A percentile compares a stretch with the other conserved stretches of the same genome.
Evolutionary conservation across 2,888 invertebrate genomes (phyloP).

Genomic region (Drosophila quinaria): DNA sequence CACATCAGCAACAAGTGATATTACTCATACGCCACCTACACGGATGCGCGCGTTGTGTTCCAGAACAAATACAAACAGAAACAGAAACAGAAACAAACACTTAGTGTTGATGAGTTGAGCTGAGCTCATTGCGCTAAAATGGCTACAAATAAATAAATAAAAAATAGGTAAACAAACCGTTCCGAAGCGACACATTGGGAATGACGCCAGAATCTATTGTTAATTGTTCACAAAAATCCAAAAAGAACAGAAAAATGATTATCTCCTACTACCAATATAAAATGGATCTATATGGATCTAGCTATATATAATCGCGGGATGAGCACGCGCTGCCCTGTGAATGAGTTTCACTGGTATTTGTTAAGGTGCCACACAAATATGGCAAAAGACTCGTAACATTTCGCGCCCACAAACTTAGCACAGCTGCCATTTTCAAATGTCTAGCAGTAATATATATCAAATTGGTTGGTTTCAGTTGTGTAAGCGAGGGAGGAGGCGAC

Average conservation of each 20-base stretch:
- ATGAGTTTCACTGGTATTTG: background rate
- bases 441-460: constrained; percentile 23
- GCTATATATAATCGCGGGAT: background rate
- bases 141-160: constrained; percentile 45
- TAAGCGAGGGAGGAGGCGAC: constrained; percentile 45
- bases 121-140: constrained; percentile 67
- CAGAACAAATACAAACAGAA: constrained; percentile 57
- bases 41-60: constrained; percentile 42
- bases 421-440: constrained; percentile 24
- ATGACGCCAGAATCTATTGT: constrained; percentile 64
- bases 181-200: constrained; percentile 29
- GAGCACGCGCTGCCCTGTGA: constrained; percentile 20
- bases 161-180: constrained; percentile 63
- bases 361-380: constrained; percentile 35
- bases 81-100: background rate
- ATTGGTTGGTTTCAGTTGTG: constrained; percentile 45
- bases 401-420: constrained; percentile 44
- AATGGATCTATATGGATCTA: background rate
- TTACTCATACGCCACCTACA: constrained; percentile 67
- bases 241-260: constrained; percentile 20
- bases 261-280: constrained; percentile 23
- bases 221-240: constrained; percentile 3
- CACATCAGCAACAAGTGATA: constrained; percentile 18
- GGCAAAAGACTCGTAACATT: constrained; percentile 44
- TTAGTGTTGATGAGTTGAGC: constrained; percentile 35